These are phyloP conservation scores for Dendropsophus ebraccatus DNA, from an alignment of 2,113 vertebrate species.

Conservation along the genomic window DNA sequence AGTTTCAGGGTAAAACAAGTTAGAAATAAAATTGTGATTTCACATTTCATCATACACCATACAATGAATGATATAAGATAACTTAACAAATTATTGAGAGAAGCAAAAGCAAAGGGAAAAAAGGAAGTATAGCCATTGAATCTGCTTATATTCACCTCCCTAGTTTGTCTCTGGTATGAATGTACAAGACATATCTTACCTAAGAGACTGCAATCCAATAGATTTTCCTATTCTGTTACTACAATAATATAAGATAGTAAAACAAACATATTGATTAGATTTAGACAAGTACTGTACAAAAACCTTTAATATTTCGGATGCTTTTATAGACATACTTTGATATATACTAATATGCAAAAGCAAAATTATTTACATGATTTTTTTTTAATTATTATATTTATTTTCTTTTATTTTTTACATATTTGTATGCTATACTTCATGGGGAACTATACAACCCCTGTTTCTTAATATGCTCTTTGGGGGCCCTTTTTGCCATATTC, in stretches of 20 bases:
- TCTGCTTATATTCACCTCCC: background rate
- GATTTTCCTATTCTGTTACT: background rate
- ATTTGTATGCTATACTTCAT: background rate
- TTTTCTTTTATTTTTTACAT: background rate
- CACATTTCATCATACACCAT: background rate
- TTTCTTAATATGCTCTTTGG: conserved; percentile 41
- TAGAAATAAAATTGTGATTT: background rate
- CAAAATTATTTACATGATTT: background rate
- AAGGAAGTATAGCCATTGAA: background rate
- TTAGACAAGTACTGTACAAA: background rate
- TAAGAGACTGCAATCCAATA: conserved; percentile 10
- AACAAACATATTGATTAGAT: background rate
- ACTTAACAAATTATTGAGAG: background rate
- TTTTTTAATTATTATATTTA: conserved; percentile 10
- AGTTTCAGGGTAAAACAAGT: background rate
- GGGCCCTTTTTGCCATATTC: conserved; percentile 57
- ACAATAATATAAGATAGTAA: conserved; percentile 19
- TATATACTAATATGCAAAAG: conserved; percentile 33
- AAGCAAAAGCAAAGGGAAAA: background rate
- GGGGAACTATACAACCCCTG: background rate
- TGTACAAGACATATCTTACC: background rate
- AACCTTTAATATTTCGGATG: background rate
- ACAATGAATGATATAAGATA: background rate
- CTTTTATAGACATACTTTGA: conserved; percentile 14
- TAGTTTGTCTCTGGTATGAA: background rate